Percentiles rank a stretch among this genome's conserved stretches.
These are phyloP conservation scores for Polyergus mexicanus DNA, from an alignment of 1,140 invertebrate species.

Conservation along the genomic window DNA sequence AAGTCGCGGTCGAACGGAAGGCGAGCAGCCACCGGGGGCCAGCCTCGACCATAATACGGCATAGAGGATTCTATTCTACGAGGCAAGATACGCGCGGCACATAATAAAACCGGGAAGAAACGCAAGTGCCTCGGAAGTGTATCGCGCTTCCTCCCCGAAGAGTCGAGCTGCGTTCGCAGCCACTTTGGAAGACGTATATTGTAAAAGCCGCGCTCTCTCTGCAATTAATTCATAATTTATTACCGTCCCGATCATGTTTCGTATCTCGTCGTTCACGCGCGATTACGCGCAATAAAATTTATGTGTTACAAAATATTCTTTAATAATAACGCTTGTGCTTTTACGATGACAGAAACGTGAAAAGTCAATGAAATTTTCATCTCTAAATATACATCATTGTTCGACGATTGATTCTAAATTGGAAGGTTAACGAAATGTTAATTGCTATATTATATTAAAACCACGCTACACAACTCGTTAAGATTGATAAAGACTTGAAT, in stretches of 20 bases:
- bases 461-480: neutral
- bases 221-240: constrained; percentile 56
- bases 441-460: neutral
- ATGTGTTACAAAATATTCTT: neutral
- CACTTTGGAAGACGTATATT: constrained; percentile 19
- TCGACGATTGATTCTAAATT: neutral
- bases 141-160: neutral
- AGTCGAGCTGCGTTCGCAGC: constrained; percentile 1
- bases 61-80: constrained; percentile 78
- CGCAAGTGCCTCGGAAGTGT: constrained; percentile 9
- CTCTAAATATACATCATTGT: neutral
- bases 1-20: constrained; percentile 78
- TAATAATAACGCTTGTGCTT: neutral
- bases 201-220: neutral
- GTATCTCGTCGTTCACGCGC: constrained; percentile 5
- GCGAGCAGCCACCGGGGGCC: constrained; percentile 67
- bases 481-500: constrained; percentile 1
- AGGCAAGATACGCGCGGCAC: constrained; percentile 72
- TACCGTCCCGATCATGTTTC: neutral
- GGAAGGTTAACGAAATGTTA: neutral
- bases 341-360: neutral
- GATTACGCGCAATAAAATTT: neutral
- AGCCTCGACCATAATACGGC: constrained; percentile 79
- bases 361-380: neutral
- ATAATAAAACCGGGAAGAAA: constrained; percentile 62